phyloP scores from a whole-genome alignment of 2,797 vertebrate species.

The Jordanella pulchra region DNA sequence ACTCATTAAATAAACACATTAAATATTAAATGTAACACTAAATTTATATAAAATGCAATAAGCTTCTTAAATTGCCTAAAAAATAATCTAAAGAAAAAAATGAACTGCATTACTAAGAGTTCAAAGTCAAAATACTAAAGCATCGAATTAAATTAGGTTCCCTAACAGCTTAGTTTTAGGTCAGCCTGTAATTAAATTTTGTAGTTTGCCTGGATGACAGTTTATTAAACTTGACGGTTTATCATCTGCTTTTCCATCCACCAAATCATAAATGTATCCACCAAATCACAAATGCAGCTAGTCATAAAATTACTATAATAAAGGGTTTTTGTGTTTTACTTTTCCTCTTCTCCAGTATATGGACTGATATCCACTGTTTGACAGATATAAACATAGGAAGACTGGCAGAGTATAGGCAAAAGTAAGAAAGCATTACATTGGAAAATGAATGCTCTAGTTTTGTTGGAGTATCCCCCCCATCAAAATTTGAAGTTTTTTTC shows the following conservation, averaged over 20 bases:
- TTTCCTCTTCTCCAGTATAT: not conserved
- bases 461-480: not conserved
- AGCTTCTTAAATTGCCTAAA: no score
- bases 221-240: not conserved
- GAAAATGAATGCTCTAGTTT: not conserved
- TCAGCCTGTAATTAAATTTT: no score
- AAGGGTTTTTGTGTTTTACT: not conserved
- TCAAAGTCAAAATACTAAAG: no score
- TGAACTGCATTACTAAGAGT: no score
- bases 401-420: not conserved
- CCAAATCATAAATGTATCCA: not conserved
- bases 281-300: not conserved
- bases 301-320: not conserved
- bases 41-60: no score
- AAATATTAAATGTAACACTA: no score
- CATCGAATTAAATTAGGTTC: no score
- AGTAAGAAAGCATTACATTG: not conserved
- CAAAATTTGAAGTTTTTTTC: not conserved
- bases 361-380: not conserved
- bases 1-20: no score
- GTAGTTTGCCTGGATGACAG: no score
- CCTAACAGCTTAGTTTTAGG: no score
- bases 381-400: not conserved
- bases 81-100: no score
- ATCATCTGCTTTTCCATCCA: not conserved